Evolutionary conservation across 2,888 invertebrate species (phyloP), one percentile per base, ranked within the genome.

Genomic region (Aquatica leii): DNA sequence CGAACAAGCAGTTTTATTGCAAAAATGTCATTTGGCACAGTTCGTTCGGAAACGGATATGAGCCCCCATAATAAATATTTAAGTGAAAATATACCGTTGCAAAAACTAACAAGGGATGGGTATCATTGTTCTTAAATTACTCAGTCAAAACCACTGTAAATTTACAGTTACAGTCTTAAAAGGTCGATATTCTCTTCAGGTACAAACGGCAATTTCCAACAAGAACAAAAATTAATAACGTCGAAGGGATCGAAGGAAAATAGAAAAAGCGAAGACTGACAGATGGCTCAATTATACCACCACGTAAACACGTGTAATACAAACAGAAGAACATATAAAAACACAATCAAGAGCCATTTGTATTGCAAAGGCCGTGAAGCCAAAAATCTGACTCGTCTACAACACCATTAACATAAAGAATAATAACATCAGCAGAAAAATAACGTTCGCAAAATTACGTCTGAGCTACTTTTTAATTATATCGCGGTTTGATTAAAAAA

Each of bases 401-500:
- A 58, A 18, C n/a, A 53, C 43, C 50, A 57, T 58, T 40, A 62
- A 50, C 53, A 53, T 49, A 62, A 62, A 59, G 56, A 56, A 62
- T 50, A 37, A 57, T 52, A 62, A 57, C 56, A 55, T 40, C 62
- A 24, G 34, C 37, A 41, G 53, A 64, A 58, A 57, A 59, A 59
- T 58, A 53, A 48, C 63, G 37, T 37, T 55, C 41, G 50, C 59
- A 54, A 63, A 63, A 64, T 64, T 59, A 59, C 59, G 55, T 46
- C 51, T 48, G 69, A 67, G 65, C 66, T 67, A 68, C 68, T 67
- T 73, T 73, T 73, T 71, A 73, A 73, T 73, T 73, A 73, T 72
- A 73, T 69, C 79, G 80, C 72, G 79, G 79, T 80, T 78, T 80
- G 79, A 80, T 80, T 80, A 80, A 80, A 80, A 81, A 80, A 79